Percentiles rank a stretch among this genome's conserved stretches.
Evolutionary conservation across 2,797 vertebrate species (phyloP).

Genomic region (Onychomys torridus): DNA sequence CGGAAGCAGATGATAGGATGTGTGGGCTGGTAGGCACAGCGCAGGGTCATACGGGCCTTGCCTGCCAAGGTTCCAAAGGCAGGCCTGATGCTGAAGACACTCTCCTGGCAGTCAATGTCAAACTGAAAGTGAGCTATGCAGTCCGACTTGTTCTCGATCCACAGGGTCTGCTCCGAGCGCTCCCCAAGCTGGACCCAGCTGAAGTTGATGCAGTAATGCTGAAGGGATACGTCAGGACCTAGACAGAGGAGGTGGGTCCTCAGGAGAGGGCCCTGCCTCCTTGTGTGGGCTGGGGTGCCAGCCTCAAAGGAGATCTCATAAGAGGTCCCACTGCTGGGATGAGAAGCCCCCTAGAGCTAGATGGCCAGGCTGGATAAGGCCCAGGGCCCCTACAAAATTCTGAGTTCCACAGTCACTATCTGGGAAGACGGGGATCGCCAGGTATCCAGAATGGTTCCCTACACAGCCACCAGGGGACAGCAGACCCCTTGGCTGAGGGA

Average conservation of each 20-base stretch:
- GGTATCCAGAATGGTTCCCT: neutral
- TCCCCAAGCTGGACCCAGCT: conserved; percentile 89
- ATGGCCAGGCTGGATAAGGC: neutral
- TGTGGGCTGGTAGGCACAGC: conserved; percentile 90
- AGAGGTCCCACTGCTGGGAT: neutral
- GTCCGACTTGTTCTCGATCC: conserved; percentile 91
- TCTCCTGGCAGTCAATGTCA: conserved; percentile 91
- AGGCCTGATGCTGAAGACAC: conserved; percentile 92
- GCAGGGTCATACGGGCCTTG: conserved; percentile 85
- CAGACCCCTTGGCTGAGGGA: neutral
- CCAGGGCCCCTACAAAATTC: neutral
- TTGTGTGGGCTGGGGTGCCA: neutral
- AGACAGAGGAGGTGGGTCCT: neutral
- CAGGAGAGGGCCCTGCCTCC: neutral
- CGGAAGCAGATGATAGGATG: conserved; percentile 91
- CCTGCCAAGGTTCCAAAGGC: conserved; percentile 89
- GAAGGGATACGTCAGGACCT: conserved; percentile 93
- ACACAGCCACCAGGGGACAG: conserved; percentile 74
- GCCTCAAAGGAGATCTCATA: neutral
- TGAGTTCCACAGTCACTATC: neutral
- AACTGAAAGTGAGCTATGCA: conserved; percentile 92
- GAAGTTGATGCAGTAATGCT: conserved; percentile 90
- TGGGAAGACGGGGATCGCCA: neutral
- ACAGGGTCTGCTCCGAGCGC: conserved; percentile 80
- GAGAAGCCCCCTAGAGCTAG: neutral